phyloP scores from a whole-genome alignment of 2,797 vertebrate genomes.

The Dicrostonyx torquatus region DNA sequence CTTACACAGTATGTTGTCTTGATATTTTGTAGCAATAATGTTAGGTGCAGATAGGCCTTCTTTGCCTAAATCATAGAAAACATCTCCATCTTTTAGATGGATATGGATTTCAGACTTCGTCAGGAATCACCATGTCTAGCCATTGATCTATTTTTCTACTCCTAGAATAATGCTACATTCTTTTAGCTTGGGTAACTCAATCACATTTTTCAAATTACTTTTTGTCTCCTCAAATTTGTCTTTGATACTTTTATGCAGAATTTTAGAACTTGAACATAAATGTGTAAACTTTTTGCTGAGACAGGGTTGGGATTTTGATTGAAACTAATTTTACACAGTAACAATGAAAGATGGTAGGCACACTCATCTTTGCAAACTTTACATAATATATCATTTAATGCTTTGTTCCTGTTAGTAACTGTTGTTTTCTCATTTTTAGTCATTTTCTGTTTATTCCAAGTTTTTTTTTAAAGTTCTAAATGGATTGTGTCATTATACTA shows the following conservation, averaged over 20 bases:
- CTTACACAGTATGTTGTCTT: constrained; percentile 6
- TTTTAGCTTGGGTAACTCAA: neutral
- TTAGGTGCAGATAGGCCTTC: neutral
- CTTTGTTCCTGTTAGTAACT: neutral
- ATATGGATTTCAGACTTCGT: neutral
- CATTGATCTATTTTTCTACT: constrained; percentile 16
- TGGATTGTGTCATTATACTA: neutral
- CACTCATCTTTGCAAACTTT: neutral
- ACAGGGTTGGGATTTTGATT: neutral
- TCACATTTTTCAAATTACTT: neutral
- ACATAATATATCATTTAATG: constrained; percentile 14
- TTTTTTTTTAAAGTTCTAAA: neutral
- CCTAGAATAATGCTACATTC: neutral
- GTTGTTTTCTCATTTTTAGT: constrained; percentile 6
- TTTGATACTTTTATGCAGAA: constrained; percentile 8
- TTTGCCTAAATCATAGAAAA: constrained; percentile 22
- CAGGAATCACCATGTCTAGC: neutral
- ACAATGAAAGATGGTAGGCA: neutral
- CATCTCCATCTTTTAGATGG: neutral
- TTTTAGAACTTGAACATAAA: constrained; percentile 14
- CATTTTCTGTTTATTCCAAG: constrained; percentile 24
- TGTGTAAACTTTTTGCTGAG: constrained; percentile 16
- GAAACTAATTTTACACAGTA: constrained; percentile 5
- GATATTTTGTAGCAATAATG: neutral
- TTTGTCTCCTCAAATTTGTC: constrained; percentile 39